phyloP scores from a whole-genome alignment of 2,113 vertebrate species.

The Mesoclemmys tuberculata region DNA sequence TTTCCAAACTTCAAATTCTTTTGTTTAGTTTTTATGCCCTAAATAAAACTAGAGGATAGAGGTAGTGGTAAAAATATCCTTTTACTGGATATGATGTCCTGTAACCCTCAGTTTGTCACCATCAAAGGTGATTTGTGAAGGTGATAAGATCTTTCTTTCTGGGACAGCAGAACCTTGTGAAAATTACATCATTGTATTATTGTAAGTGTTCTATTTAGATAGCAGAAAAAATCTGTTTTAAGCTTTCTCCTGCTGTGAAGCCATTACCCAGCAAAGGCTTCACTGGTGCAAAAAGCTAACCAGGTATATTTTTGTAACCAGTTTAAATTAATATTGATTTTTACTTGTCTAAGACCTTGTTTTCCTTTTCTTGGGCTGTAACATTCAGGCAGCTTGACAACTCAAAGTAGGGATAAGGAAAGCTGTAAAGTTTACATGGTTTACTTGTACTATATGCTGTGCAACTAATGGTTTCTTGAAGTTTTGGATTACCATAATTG shows the following conservation, averaged over 20 bases:
- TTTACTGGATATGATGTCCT: neutral
- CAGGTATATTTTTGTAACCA: constrained; percentile 28
- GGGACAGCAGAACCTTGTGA: neutral
- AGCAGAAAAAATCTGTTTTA: constrained; percentile 30
- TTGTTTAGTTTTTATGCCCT: neutral
- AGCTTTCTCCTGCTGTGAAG: neutral
- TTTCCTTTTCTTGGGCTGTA: neutral
- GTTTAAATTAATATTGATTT: constrained; percentile 24
- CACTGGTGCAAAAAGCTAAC: neutral
- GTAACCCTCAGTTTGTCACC: neutral
- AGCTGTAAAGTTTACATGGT: neutral
- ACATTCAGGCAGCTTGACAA: neutral
- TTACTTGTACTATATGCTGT: neutral
- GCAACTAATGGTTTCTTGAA: neutral
- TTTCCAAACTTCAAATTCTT: neutral
- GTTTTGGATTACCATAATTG: neutral
- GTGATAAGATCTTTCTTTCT: neutral
- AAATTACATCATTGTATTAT: neutral
- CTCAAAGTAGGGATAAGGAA: neutral
- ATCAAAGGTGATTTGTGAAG: neutral
- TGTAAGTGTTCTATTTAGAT: constrained; percentile 22
- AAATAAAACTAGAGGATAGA: neutral
- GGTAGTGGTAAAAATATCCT: neutral
- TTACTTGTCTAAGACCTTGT: neutral
- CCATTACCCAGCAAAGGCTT: constrained; percentile 9